Base-by-base conservation (phyloP, 2,888 invertebrate genomes). In the Limnephilus rhombicus region DNA sequence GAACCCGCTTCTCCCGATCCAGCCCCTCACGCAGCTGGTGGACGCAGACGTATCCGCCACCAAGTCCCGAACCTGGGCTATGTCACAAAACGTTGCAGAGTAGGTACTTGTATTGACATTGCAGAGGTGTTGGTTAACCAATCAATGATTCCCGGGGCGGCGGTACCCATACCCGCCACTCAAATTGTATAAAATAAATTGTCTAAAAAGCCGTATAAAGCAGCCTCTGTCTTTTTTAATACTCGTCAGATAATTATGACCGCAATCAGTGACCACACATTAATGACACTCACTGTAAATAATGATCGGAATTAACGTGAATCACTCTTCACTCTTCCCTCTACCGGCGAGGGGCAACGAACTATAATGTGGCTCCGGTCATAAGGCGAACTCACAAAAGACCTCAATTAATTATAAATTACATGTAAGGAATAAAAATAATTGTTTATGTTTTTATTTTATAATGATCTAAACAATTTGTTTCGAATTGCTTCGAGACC, bases 261-360 rank as follows among this genome's bases (percentile, higher is more conserved):
- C 31, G 85, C 90, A 92, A 92, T 89, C 85, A 91, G 91, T 87
- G n/a, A 34, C 24, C 90, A 88, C 68, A 53, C 93, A 92, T 93
- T 90, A 93, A 89, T 90, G 93, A 93, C 90, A 92, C 88, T 89
- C 93, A 89, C 80, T 80, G 92, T 88, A 89, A 91, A 92, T 92
- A 91, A 93, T 92, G 93, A 93, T 86, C 90, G 37, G 82, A 92
- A 85, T 88, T 87, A 87, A 91, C 49, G 37, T 41, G 91, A 80
- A 37, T 89, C 45, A 82, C 53, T 91, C 41, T 37, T 89, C 45
- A 82, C 53, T 91, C 29, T 85, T 85, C 37, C 85, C 95, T 94
- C 95, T 95, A 95, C 95, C 94, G 95, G 95, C 95, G 95, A 94
- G 94, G 95, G 91, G 80, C 91, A 91, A 87, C 53, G 91, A 82